Conservation (phyloP, 2,113 vertebrate genomes). For the Trichechus manatus region DNA sequence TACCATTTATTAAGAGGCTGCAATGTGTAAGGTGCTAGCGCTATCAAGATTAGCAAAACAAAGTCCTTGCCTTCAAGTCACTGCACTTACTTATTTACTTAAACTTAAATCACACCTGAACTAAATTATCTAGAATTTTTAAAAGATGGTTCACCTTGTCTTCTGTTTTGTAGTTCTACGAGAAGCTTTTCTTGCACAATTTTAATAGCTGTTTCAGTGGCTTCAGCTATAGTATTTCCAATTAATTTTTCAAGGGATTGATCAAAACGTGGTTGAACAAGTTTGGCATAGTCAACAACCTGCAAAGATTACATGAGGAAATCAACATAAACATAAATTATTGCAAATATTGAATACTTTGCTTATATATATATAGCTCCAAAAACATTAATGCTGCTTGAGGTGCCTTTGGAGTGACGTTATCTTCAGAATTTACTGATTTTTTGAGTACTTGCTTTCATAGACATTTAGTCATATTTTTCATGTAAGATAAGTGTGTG, state of each 20-base stretch:
- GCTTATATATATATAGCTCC: neutral
- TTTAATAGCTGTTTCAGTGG: conserved; percentile 86
- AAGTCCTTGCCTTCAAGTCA: neutral
- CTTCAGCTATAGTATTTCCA: conserved; percentile 85
- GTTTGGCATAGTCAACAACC: conserved; percentile 90
- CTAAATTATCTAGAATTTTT: neutral
- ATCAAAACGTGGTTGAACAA: conserved; percentile 84
- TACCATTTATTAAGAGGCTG: neutral
- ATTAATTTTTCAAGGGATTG: conserved; percentile 82
- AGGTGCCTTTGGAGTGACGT: neutral
- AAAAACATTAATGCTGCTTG: conserved; percentile 8
- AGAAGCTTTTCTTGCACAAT: conserved; percentile 85
- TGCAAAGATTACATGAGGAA: conserved; percentile 79
- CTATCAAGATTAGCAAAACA: neutral
- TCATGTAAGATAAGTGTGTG: neutral
- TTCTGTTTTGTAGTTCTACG: conserved; percentile 74
- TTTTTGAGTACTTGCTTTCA: conserved; percentile 27
- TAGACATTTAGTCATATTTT: conserved; percentile 13
- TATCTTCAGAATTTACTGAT: conserved; percentile 15
- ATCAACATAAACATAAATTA: neutral
- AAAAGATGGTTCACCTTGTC: conserved; percentile 82
- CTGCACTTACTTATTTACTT: conserved; percentile 25
- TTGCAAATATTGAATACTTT: neutral
- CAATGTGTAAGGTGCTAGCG: neutral
- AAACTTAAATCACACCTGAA: neutral